Conservation (phyloP, 2,797 vertebrate species). For the Yasuhikotakia modesta region DNA sequence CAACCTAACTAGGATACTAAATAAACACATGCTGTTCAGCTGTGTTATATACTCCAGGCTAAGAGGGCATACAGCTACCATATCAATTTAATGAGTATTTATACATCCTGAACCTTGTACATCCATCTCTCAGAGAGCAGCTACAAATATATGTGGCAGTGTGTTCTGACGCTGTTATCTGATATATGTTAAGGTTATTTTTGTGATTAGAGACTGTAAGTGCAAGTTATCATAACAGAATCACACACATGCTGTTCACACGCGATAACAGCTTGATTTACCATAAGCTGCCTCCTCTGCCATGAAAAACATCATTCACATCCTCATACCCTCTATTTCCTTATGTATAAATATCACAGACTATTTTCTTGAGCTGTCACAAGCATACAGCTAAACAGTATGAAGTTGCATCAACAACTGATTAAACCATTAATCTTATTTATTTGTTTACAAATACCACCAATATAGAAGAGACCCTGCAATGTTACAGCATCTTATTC, state of each 20-base stretch:
- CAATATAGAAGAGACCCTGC: too few species aligned
- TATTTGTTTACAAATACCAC: too few species aligned
- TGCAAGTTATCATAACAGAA: neutral
- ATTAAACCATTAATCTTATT: too few species aligned
- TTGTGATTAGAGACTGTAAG: neutral
- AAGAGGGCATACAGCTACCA: slow-evolving; percentile 11
- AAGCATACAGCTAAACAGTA: neutral
- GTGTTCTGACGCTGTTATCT: neutral
- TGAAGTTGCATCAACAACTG: too few species aligned
- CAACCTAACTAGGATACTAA: slow-evolving; percentile 21
- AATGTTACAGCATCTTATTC: too few species aligned
- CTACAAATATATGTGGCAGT: slow-evolving; percentile 30
- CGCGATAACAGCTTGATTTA: too few species aligned
- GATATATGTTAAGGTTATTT: slow-evolving; percentile 11
- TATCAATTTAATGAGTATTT: slow-evolving; percentile 31
- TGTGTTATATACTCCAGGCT: slow-evolving; percentile 33
- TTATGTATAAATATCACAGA: too few species aligned
- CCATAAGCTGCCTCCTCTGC: slow-evolving; percentile 7
- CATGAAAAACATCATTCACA: neutral
- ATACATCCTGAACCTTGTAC: slow-evolving; percentile 42
- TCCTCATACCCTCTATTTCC: neutral
- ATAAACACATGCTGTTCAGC: slow-evolving; percentile 44
- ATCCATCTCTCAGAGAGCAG: slow-evolving; percentile 26
- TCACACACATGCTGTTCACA: neutral
- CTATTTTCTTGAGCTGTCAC: neutral